Percentiles rank a stretch among this genome's conserved stretches.
Conservation (phyloP, 1,140 invertebrate species). For the Paraescarpia echinospica region DNA sequence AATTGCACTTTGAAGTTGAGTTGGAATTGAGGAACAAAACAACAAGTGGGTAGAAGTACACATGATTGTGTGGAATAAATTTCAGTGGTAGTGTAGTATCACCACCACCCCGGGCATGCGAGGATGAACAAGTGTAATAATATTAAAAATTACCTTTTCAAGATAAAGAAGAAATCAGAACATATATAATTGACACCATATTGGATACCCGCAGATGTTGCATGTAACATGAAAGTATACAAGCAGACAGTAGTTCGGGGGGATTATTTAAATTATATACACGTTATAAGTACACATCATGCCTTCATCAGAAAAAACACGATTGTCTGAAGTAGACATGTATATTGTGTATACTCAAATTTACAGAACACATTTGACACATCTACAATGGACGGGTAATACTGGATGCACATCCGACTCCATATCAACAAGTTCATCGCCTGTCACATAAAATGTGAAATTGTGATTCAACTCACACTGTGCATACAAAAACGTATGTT, state of each 20-base stretch:
- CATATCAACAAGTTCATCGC: not conserved
- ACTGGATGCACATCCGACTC: not conserved
- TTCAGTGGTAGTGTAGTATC: no score
- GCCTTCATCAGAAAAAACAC: not conserved
- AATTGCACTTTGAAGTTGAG: no score
- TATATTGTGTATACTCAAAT: not conserved
- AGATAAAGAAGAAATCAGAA: no score
- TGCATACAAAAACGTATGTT: not conserved
- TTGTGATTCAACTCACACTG: not conserved
- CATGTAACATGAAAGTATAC: not conserved
- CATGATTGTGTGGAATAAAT: no score
- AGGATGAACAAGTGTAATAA: no score
- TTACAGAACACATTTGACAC: not conserved
- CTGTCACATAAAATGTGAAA: not conserved
- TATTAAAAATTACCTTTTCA: no score
- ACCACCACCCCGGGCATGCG: no score
- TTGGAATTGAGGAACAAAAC: no score
- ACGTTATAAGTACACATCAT: not conserved
- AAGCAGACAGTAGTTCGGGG: not conserved
- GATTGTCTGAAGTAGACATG: not conserved
- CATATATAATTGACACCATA: no score
- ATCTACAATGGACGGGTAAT: not conserved
- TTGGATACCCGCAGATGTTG: not conserved
- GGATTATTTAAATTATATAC: not conserved
- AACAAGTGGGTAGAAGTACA: no score